phyloP scores from a whole-genome alignment of 1,140 invertebrate genomes.

The Plodia interpunctella region DNA sequence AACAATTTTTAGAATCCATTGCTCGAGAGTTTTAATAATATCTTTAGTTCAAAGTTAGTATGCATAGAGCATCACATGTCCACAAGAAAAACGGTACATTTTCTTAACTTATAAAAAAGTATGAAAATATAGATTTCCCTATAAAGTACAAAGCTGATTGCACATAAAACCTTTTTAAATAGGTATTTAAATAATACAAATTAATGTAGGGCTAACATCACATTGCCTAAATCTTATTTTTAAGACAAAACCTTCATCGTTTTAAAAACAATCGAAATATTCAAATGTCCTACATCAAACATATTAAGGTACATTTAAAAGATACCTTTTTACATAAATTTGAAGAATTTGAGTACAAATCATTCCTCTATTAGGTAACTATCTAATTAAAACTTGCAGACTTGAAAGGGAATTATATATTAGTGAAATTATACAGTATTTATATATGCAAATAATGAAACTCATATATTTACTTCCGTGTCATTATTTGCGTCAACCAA shows the following conservation, averaged over 20 bases:
- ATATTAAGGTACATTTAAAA: slow-evolving; percentile 7
- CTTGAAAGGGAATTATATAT: neutral
- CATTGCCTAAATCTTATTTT: slow-evolving; percentile 25
- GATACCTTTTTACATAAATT: neutral
- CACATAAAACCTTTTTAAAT: slow-evolving; percentile 19
- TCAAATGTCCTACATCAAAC: slow-evolving; percentile 21
- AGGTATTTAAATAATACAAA: slow-evolving; percentile 27
- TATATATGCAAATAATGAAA: too few species aligned
- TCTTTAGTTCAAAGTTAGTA: neutral
- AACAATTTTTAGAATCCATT: neutral
- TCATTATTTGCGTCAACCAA: too few species aligned
- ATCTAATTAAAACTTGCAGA: neutral
- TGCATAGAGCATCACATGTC: neutral
- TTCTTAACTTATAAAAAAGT: neutral
- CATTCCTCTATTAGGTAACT: neutral
- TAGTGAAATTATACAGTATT: neutral
- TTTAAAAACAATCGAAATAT: neutral
- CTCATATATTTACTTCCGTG: too few species aligned
- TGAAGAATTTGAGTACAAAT: neutral
- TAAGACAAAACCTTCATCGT: neutral
- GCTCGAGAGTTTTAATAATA: neutral
- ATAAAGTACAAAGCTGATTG: slow-evolving; percentile 5
- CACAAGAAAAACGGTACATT: neutral
- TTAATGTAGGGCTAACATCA: slow-evolving; percentile 41
- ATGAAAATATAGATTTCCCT: slow-evolving; percentile 9